A percentile compares a stretch with the other conserved stretches of the same genome.
Evolutionary conservation across 2,113 vertebrate species (phyloP).

Genomic region (Otus sunia): DNA sequence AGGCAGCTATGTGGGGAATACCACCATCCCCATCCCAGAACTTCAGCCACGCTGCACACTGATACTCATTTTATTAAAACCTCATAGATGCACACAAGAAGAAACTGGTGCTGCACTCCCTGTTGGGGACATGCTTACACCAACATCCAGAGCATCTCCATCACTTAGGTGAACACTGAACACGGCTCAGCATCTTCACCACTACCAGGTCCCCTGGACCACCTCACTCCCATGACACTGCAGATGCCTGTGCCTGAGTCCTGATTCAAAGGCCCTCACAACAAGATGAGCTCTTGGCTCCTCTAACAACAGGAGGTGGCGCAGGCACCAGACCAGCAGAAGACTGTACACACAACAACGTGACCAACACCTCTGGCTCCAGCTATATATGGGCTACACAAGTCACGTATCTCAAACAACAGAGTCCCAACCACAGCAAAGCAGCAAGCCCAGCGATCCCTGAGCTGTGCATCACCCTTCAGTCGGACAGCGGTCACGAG

Average conservation of each 20-base stretch:
- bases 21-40: neutral
- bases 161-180: neutral
- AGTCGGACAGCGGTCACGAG: accelerated
- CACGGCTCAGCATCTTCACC: neutral
- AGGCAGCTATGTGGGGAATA: neutral
- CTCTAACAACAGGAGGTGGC: neutral
- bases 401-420: neutral
- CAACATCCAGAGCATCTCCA: neutral
- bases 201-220: accelerated
- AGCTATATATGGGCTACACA: neutral
- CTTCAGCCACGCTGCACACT: neutral
- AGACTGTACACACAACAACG: neutral
- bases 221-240: neutral
- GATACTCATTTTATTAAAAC: neutral
- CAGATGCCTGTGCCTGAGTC: neutral
- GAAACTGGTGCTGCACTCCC: neutral
- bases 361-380: neutral
- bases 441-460: accelerated
- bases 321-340: neutral
- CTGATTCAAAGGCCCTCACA: neutral
- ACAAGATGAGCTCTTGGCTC: neutral
- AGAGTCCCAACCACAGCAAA: neutral
- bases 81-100: neutral
- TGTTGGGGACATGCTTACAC: neutral
- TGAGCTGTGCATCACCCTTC: accelerated